These are phyloP conservation scores for Ormyrus thymus DNA, from an alignment of 2,888 invertebrate species.

Conservation along the genomic window DNA sequence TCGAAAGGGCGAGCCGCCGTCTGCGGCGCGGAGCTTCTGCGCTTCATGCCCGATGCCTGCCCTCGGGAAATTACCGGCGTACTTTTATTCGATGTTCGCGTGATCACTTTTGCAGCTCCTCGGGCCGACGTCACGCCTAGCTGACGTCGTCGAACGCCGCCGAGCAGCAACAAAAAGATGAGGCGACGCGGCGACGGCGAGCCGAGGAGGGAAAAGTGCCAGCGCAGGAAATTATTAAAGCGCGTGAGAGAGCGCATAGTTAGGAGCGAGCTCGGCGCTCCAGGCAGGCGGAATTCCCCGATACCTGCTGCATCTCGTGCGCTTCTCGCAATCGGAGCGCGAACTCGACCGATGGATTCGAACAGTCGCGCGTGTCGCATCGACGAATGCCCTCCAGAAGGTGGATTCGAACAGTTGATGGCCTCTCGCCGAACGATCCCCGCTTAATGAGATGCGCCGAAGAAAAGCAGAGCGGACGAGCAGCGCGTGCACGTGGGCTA, in stretches of 20 bases:
- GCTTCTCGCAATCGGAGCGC: neutral
- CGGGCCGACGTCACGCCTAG: constrained; percentile 60
- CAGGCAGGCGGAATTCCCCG: constrained; percentile 36
- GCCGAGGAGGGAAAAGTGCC: constrained; percentile 48
- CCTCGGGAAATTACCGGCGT: constrained; percentile 60
- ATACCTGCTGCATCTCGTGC: constrained; percentile 33
- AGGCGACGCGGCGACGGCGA: constrained; percentile 34
- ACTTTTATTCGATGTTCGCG: constrained; percentile 60
- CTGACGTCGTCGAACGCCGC: constrained; percentile 53
- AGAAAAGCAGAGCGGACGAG: neutral
- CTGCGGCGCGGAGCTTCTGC: too few relatives aligned
- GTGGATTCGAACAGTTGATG: too few relatives aligned
- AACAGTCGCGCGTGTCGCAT: too few relatives aligned
- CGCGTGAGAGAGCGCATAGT: constrained; percentile 52
- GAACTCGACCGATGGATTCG: neutral
- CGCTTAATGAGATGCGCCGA: constrained; percentile 7
- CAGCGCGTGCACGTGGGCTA: neutral
- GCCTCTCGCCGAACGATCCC: neutral
- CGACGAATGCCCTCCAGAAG: too few relatives aligned
- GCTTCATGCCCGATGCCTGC: constrained; percentile 41
- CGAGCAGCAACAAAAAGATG: constrained; percentile 38
- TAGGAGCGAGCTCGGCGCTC: constrained; percentile 18
- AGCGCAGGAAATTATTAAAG: constrained; percentile 57
- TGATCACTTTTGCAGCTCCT: constrained; percentile 62
- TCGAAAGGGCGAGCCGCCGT: constrained; percentile 5